Conservation (phyloP, 53 echinoderm and acorn worm genomes). For the Holothuria leucospilota region DNA sequence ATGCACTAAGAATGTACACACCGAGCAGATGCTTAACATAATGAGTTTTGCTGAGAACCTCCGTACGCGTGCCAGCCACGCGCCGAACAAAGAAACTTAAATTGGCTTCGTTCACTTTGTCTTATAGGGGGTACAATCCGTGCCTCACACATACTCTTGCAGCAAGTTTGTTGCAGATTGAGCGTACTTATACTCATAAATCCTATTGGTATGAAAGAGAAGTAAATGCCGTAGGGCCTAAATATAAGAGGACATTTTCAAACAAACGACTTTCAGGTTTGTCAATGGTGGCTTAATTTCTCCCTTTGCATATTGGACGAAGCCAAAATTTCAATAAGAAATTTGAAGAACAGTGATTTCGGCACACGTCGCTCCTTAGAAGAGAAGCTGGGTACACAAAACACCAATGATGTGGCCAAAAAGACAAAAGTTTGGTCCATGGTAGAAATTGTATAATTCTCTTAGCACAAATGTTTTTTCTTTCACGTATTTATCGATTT, state of each 20-base stretch:
- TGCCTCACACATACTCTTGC: no score
- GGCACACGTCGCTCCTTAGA: constrained; percentile 35
- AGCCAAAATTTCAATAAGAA: constrained; percentile 9
- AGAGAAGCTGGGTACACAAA: constrained; percentile 23
- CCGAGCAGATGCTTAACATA: constrained; percentile 52
- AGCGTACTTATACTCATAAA: no score
- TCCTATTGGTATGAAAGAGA: no score
- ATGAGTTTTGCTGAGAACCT: constrained; percentile 50
- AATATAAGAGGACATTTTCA: no score
- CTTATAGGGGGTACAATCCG: no score
- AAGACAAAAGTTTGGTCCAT: constrained; percentile 24
- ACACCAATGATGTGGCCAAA: constrained; percentile 25
- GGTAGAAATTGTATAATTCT: constrained; percentile 36
- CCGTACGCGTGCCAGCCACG: constrained; percentile 49
- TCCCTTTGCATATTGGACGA: constrained; percentile 5
- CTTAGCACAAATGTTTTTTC: not conserved
- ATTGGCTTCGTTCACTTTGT: constrained; percentile 43
- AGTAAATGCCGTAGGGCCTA: no score
- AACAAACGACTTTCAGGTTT: no score
- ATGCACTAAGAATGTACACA: constrained; percentile 54
- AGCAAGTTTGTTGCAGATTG: no score
- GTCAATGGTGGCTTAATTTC: not conserved
- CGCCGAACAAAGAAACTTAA: constrained; percentile 54
- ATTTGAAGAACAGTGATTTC: constrained; percentile 43
- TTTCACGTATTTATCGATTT: constrained; percentile 16